Evolutionary conservation across 2,113 vertebrate genomes (phyloP).

Genomic region (Peromyscus polionotus): DNA sequence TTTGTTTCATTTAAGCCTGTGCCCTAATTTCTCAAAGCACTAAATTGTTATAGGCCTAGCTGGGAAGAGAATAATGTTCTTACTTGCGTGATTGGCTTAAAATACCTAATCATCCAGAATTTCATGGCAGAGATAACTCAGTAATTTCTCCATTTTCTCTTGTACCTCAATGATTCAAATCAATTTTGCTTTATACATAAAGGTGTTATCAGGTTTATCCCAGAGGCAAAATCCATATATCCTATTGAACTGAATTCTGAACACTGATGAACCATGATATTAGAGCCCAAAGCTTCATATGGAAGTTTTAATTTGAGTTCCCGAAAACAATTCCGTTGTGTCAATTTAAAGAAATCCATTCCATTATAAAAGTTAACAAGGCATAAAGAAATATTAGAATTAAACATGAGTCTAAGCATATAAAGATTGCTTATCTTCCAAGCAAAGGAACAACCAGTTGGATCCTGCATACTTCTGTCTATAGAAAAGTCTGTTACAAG

Average conservation of each 20-base stretch:
- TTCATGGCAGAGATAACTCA: constrained; percentile 52
- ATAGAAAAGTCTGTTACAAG: background rate
- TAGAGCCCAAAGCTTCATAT: constrained; percentile 69
- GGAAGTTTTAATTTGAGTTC: constrained; percentile 69
- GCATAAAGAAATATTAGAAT: constrained; percentile 61
- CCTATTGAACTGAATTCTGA: constrained; percentile 73
- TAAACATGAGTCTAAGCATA: background rate
- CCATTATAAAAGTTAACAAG: constrained; percentile 69
- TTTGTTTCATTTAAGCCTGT: background rate
- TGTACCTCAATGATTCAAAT: constrained; percentile 57
- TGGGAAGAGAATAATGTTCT: constrained; percentile 4
- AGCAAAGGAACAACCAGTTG: constrained; percentile 21
- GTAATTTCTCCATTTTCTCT: constrained; percentile 43
- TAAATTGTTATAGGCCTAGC: background rate
- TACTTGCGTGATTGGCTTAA: constrained; percentile 15
- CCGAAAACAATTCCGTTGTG: constrained; percentile 68
- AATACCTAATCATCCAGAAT: constrained; percentile 58
- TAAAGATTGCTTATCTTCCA: background rate
- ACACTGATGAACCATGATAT: constrained; percentile 70
- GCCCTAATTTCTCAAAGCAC: background rate
- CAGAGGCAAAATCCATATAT: constrained; percentile 59
- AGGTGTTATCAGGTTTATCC: constrained; percentile 41
- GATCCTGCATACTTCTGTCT: constrained; percentile 39
- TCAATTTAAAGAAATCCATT: constrained; percentile 74
- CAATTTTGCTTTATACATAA: constrained; percentile 64